phyloP scores from a whole-genome alignment of 1,140 invertebrate genomes.

The Streblospio benedicti region DNA sequence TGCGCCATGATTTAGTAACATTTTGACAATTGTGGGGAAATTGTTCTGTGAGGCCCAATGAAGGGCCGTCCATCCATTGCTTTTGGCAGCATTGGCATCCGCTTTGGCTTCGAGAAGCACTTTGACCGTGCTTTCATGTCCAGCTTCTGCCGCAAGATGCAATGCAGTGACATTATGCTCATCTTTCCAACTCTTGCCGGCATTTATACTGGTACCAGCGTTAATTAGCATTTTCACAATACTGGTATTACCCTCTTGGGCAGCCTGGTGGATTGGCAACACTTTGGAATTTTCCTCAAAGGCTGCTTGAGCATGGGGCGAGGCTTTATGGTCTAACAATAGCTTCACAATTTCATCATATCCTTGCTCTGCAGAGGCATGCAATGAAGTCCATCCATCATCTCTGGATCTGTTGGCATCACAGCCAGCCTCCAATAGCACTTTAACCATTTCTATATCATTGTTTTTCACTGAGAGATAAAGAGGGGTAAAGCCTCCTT shows the following conservation, averaged over 20 bases:
- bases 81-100: conserved; percentile 83
- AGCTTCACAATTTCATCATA: neutral
- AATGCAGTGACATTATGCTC: conserved; percentile 49
- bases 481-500: conserved; percentile 73
- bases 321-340: neutral
- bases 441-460: conserved; percentile 74
- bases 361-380: conserved; percentile 1
- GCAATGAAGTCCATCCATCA: conserved; percentile 40
- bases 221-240: conserved; percentile 5
- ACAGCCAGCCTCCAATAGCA: conserved; percentile 86
- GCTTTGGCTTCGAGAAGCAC: conserved; percentile 83
- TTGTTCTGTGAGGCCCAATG: conserved; percentile 95
- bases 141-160: conserved; percentile 96
- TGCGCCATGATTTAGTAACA: conserved; percentile 81
- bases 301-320: conserved; percentile 47
- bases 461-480: conserved; percentile 98
- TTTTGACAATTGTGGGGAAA: conserved; percentile 81
- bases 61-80: conserved; percentile 94
- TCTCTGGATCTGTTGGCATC: conserved; percentile 91
- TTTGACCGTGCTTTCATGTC: conserved; percentile 58
- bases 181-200: conserved; percentile 9
- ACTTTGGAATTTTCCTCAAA: conserved; percentile 61
- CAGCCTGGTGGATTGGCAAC: conserved; percentile 93
- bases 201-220: neutral
- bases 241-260: conserved; percentile 93